Conservation (phyloP, 2,113 vertebrate species). For the Salvelinus alpinus region DNA sequence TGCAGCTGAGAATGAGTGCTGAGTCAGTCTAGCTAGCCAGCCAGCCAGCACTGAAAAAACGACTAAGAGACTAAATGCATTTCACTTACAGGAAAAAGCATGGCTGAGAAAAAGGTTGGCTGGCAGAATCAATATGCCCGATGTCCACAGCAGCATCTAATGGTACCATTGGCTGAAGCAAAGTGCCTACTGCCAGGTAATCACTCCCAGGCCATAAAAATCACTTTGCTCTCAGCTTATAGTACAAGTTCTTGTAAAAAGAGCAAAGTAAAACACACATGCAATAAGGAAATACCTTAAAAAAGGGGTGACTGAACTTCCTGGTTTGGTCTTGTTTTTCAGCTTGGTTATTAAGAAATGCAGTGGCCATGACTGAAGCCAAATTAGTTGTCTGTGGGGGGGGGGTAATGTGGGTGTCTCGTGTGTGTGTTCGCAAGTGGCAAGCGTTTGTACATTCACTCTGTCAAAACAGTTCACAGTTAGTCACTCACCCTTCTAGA, state of each 20-base stretch:
- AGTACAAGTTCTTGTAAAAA: not conserved
- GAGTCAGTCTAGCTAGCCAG: conserved; percentile 12
- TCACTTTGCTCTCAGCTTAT: conserved; percentile 3
- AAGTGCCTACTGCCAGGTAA: conserved; percentile 17
- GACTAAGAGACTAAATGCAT: conserved; percentile 9
- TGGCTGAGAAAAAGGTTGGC: conserved; percentile 35
- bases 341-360: too few species aligned
- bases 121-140: conserved; percentile 44
- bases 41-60: conserved; percentile 34
- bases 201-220: conserved; percentile 9
- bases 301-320: not conserved
- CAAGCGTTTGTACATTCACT: too few species aligned
- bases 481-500: too few species aligned
- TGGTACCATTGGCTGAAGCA: conserved; percentile 19
- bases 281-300: not conserved
- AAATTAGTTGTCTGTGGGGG: too few species aligned
- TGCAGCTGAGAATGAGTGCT: conserved; percentile 14
- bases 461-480: too few species aligned
- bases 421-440: too few species aligned
- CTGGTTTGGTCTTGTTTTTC: too few species aligned
- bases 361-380: too few species aligned
- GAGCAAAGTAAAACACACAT: not conserved
- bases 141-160: conserved; percentile 13
- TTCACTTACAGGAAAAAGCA: conserved; percentile 33
- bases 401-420: too few species aligned